A percentile compares a stretch with the other conserved stretches of the same genome.
These are phyloP conservation scores for Cheilinus undulatus DNA, from an alignment of 2,113 vertebrate species.

Conservation along the genomic window DNA sequence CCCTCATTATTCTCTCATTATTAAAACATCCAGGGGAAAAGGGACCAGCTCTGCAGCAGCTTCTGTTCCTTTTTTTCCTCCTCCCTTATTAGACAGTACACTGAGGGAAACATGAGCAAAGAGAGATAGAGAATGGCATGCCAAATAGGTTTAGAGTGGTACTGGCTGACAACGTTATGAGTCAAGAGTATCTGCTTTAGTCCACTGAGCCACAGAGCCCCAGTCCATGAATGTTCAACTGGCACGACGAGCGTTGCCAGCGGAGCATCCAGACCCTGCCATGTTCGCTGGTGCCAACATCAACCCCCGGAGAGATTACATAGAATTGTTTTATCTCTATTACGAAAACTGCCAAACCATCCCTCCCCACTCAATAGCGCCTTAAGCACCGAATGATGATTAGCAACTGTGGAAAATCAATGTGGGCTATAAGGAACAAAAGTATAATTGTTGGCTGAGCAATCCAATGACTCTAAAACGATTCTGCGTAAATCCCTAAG, in stretches of 20 bases:
- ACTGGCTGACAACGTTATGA: conserved; percentile 70
- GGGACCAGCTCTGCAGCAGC: conserved; percentile 19
- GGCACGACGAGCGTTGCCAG: conserved; percentile 57
- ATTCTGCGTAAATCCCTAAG: neutral
- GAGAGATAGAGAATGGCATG: conserved; percentile 44
- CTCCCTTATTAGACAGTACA: conserved; percentile 35
- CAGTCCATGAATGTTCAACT: conserved; percentile 72
- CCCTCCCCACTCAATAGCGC: conserved; percentile 47
- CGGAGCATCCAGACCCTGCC: conserved; percentile 51
- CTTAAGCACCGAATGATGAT: conserved; percentile 54
- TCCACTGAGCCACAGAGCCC: conserved; percentile 64
- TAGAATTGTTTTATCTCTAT: conserved; percentile 70
- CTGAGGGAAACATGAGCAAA: conserved; percentile 40
- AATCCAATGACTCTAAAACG: conserved; percentile 15
- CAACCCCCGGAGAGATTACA: conserved; percentile 67
- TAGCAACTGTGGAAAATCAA: conserved; percentile 59
- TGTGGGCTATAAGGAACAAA: conserved; percentile 46
- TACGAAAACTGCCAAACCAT: conserved; percentile 61
- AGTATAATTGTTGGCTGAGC: conserved; percentile 37
- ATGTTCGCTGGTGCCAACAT: conserved; percentile 57
- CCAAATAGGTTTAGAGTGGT: conserved; percentile 68
- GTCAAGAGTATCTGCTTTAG: conserved; percentile 75
- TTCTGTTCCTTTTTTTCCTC: conserved; percentile 15
- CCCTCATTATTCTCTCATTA: conserved; percentile 41
- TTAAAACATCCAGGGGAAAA: conserved; percentile 37